A percentile compares a stretch with the other conserved stretches of the same genome.
Conservation (phyloP, 1,140 invertebrate species). For the Solen grandis region DNA sequence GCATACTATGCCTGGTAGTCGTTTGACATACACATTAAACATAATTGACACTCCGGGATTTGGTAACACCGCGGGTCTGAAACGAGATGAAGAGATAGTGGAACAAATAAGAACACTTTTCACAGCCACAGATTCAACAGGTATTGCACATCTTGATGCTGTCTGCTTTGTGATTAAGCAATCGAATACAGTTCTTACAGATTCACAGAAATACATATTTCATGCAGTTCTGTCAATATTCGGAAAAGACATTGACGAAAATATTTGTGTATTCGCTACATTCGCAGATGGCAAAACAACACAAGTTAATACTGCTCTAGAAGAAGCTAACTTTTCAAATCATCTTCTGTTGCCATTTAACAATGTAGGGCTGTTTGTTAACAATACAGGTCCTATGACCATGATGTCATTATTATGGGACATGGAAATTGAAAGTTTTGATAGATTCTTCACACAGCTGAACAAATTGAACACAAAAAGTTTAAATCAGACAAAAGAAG, state of each 20-base stretch:
- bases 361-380: not conserved
- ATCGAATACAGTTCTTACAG: conserved; percentile 11
- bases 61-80: conserved; percentile 50
- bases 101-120: conserved; percentile 47
- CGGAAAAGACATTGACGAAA: conserved; percentile 61
- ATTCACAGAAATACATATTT: conserved; percentile 55
- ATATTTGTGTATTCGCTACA: conserved; percentile 59
- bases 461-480: conserved; percentile 15
- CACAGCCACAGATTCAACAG: conserved; percentile 1
- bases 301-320: conserved; percentile 54
- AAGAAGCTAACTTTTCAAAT: conserved; percentile 42
- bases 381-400: not conserved
- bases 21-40: conserved; percentile 33
- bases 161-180: conserved; percentile 21
- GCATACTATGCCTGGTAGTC: not conserved
- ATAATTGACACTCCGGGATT: conserved; percentile 51
- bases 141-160: conserved; percentile 52
- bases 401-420: conserved; percentile 31
- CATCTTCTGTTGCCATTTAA: conserved; percentile 30
- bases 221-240: conserved; percentile 59
- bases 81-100: conserved; percentile 47
- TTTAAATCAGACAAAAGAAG: conserved; percentile 38
- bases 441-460: not conserved
- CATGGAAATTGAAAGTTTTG: conserved; percentile 20
- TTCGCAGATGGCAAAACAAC: conserved; percentile 57